Conservation (phyloP, 37 sponge, comb jelly and placozoan species). For the Geodia barretti region DNA sequence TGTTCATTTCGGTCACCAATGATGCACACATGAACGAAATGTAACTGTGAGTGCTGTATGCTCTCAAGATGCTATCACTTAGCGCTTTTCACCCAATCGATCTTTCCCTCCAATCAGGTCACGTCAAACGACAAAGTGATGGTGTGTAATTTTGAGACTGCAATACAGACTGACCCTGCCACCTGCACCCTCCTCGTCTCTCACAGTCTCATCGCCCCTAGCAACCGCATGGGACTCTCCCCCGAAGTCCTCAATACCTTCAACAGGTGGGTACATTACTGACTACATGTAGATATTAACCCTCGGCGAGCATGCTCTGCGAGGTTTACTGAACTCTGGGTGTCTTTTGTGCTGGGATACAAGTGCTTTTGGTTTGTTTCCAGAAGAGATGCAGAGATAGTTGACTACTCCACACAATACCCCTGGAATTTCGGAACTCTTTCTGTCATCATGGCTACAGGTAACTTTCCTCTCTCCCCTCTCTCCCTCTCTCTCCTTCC, state of each 20-base stretch:
- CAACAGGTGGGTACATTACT: not conserved
- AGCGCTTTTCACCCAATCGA: not conserved
- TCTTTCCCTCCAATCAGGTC: conserved; percentile 6
- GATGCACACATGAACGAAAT: too few species aligned
- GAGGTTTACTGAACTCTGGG: too few species aligned
- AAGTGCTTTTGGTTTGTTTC: not conserved
- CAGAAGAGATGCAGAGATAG: conserved; percentile 27
- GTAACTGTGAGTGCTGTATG: too few species aligned
- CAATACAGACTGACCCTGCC: conserved; percentile 43
- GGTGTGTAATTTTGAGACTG: conserved; percentile 59
- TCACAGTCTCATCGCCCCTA: conserved; percentile 27
- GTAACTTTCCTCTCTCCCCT: too few species aligned
- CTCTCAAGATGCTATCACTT: too few species aligned
- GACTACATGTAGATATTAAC: not conserved
- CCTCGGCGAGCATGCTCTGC: too few species aligned
- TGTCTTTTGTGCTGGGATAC: not conserved
- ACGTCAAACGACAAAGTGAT: conserved; percentile 53
- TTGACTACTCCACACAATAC: conserved; percentile 67
- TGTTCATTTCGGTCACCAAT: too few species aligned
- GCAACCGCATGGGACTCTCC: conserved; percentile 46
- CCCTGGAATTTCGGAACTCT: conserved; percentile 63
- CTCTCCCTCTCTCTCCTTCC: too few species aligned
- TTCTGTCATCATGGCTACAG: conserved; percentile 43
- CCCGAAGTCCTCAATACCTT: conserved; percentile 50
- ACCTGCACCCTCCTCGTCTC: conserved; percentile 25